Evolutionary conservation across 2,113 vertebrate species (phyloP), one percentile per base, ranked within the genome.

Genomic region (Caranx ignobilis): DNA sequence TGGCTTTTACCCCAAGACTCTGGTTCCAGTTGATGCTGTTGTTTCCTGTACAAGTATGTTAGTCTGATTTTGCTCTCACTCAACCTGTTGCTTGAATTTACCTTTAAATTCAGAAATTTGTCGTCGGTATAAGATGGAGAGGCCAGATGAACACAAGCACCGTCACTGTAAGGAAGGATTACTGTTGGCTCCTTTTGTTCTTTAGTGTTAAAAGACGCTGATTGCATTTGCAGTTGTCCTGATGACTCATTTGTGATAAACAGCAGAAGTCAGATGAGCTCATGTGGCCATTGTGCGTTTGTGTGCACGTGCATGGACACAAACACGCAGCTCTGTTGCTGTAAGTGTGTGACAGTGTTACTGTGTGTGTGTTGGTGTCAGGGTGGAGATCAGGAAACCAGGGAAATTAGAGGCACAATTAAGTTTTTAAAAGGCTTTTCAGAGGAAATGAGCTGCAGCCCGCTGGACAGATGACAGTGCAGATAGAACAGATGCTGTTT

Each of bases 341-440:
- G 47, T 55, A 18, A 56, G 21, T 77, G 48, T 19, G 55, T 13
- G 43, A 11, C 11, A 13, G 54, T 19, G 59, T 32, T 3, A 3
- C 5, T 19, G 65, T 70, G 66, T 79, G 66, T 79, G 47, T 68
- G 62, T 69, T 50, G n/a, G 60, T 50, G 67, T 83, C 84, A 43
- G 86, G 86, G 84, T 59, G 85, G 85, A 66, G 77, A 81, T 76
- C 89, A 90, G 87, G 90, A 90, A 83, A 89, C 78, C 8, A 71
- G 84, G 77, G 84, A 88, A 86, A 90, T 88, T 82, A 79, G 76
- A 88, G 87, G 47, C 77, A 78, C 90, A 92, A 90, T 88, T 93
- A 87, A 66, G 86, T 82, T 77, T 85, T 87, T 82, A 88, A 92
- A 92, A 91, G 85, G 87, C 77, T 93, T 90, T 94, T 89, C 59